phyloP scores from a whole-genome alignment of 1,140 invertebrate species.

The Drosophila santomea region DNA sequence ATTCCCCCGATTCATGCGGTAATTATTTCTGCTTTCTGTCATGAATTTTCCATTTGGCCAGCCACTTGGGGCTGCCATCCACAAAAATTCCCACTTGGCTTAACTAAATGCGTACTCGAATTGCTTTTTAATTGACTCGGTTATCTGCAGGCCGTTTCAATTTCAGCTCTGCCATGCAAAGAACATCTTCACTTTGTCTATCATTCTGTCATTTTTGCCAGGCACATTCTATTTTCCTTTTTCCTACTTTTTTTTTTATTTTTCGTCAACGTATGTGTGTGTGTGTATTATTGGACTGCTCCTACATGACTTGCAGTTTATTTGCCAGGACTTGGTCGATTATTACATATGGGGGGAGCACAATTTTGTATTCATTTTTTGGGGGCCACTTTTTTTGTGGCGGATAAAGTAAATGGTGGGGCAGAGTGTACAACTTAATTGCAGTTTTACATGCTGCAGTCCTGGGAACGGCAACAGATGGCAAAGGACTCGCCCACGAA shows the following conservation, averaged over 20 bases:
- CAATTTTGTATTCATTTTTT: constrained; percentile 32
- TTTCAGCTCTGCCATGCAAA: constrained; percentile 19
- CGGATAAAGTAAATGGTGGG: not conserved
- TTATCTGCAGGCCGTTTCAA: constrained; percentile 39
- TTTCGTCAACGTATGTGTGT: not conserved
- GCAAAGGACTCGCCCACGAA: constrained; percentile 50
- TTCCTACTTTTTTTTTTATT: not conserved
- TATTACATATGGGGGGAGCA: constrained; percentile 44
- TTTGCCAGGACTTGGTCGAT: constrained; percentile 45
- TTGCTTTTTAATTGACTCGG: constrained; percentile 54
- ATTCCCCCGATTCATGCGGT: constrained; percentile 3
- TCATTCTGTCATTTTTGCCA: constrained; percentile 52
- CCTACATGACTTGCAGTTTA: constrained; percentile 67
- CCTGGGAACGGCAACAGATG: constrained; percentile 69
- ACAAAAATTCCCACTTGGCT: constrained; percentile 5
- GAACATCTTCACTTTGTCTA: constrained; percentile 50
- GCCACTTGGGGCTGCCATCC: not conserved
- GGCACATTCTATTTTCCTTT: constrained; percentile 8
- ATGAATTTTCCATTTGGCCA: constrained; percentile 37
- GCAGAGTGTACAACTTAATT: constrained; percentile 73
- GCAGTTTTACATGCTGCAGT: constrained; percentile 75
- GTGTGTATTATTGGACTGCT: constrained; percentile 21
- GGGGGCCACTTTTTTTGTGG: constrained; percentile 7
- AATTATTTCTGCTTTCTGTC: constrained; percentile 25
- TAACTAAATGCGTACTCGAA: constrained; percentile 15